Evolutionary conservation across 2,113 vertebrate species (phyloP), one percentile per base, ranked within the genome.

Genomic region (Scomber colias): DNA sequence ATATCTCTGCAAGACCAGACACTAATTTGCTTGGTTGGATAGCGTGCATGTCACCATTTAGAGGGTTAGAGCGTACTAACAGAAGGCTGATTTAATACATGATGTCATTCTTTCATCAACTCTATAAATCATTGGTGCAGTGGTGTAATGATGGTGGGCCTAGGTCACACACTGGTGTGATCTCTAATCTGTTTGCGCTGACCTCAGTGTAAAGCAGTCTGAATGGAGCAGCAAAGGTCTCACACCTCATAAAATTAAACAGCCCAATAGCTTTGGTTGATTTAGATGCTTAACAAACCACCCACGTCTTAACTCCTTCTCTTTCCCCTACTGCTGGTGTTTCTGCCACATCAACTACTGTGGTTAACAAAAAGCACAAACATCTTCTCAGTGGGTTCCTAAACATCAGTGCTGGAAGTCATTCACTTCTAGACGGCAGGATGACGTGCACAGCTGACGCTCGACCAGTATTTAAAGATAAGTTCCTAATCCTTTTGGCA

Each of bases 401-500:
- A 70, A 83, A 89, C 62, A 16, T 21, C 49, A 69, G 48, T 2
- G 51, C 64, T 64, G 51, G 59, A 57, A 86, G 82, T 67, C 82
- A 77, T 68, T 86, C 71, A 50, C 65, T 59, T 49, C 59, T 53
- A 64, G 83, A 59, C 72, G 9, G 59, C 63, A 48, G 59, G 61
- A 67, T 91, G 90, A 90, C 89, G 79, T 87, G 63, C 59, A 48
- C 70, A 11, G 75, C 71, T 90, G 89, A 91, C 81, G 78, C 83
- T 80, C 11, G 16, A 81, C 35, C 14, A 1, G 75, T 71, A 86
- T 92, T 85, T 84, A 80, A 87, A 86, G 89, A 84, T 84, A 70
- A 81, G 56, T 77, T 88, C 66, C 71, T 91, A 89, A 93, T 89
- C 89, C 86, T 31, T 77, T 80, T 90, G 75, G 83, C 89, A 88